Percentiles rank a stretch among this genome's conserved stretches.
Conservation (phyloP, 2,888 invertebrate genomes). For the Carterocephalus palaemon region DNA sequence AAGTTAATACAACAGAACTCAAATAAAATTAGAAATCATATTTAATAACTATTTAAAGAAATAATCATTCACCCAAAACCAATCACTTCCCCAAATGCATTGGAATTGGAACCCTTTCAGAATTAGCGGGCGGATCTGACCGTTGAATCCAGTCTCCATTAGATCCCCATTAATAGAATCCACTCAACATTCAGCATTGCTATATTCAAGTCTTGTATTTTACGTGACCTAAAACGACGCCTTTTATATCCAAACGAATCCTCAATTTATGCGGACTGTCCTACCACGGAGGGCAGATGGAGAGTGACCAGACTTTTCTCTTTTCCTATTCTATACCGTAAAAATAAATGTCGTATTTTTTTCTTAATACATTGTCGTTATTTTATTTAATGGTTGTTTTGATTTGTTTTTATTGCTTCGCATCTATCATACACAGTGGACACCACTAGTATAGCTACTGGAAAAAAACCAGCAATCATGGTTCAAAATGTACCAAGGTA, state of each 20-base stretch:
- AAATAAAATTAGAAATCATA: no score
- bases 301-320: neutral
- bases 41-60: no score
- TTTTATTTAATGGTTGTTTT: no score
- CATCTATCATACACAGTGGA: no score
- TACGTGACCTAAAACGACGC: slow-evolving; percentile 26
- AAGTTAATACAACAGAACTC: no score
- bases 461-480: no score
- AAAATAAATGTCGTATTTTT: no score
- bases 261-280: slow-evolving; percentile 20
- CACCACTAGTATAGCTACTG: no score
- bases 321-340: no score
- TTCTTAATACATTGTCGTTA: no score
- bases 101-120: slow-evolving; percentile 5
- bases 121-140: slow-evolving; percentile 11
- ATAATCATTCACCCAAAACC: slow-evolving; percentile 10
- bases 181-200: slow-evolving; percentile 20
- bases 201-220: slow-evolving; percentile 26
- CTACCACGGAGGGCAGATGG: slow-evolving; percentile 4
- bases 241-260: slow-evolving; percentile 23
- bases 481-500: no score
- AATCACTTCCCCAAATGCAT: slow-evolving; percentile 14
- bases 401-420: no score
- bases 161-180: slow-evolving; percentile 20
- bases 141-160: slow-evolving; percentile 18